A percentile compares a stretch with the other conserved stretches of the same genome.
phyloP scores from a whole-genome alignment of 2,888 invertebrate species.

The Cephalotes varians region DNA sequence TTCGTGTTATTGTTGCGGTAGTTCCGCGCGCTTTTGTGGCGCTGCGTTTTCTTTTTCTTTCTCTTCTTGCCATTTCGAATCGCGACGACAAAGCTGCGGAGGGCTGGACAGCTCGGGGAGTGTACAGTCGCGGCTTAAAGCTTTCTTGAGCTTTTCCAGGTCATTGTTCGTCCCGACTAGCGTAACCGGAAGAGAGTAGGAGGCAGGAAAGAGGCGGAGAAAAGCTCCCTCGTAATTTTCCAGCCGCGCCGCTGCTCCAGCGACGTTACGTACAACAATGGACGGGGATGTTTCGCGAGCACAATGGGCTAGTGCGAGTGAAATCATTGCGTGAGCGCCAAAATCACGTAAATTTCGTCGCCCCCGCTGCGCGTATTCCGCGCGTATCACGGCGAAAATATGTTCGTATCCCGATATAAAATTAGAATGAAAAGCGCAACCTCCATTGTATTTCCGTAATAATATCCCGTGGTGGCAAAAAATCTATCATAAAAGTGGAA shows the following conservation, averaged over 20 bases:
- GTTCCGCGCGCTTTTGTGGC: not conserved
- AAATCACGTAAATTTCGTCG: conserved; percentile 70
- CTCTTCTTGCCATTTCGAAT: not conserved
- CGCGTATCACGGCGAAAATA: conserved; percentile 20
- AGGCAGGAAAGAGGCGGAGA: conserved; percentile 57
- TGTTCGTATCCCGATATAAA: conserved; percentile 37
- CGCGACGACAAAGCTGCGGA: conserved; percentile 24
- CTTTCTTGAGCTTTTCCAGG: conserved; percentile 71
- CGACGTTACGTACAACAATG: conserved; percentile 69
- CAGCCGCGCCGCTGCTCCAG: conserved; percentile 63
- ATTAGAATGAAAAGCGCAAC: conserved; percentile 20
- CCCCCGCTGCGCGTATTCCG: conserved; percentile 6
- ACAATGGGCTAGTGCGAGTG: conserved; percentile 67
- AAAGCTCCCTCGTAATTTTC: conserved; percentile 73
- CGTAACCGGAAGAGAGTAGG: conserved; percentile 63
- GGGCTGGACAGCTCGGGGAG: conserved; percentile 7
- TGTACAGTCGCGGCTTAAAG: conserved; percentile 58
- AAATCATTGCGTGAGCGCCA: conserved; percentile 66
- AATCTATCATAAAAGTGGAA: not conserved
- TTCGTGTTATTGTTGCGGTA: not conserved
- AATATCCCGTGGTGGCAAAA: not conserved
- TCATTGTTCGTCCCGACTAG: conserved; percentile 67
- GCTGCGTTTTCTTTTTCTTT: not conserved
- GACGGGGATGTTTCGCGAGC: conserved; percentile 62
- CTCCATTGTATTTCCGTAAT: not conserved